phyloP scores from a whole-genome alignment of 2,113 vertebrate species.

The Urocynchramus pylzowi region DNA sequence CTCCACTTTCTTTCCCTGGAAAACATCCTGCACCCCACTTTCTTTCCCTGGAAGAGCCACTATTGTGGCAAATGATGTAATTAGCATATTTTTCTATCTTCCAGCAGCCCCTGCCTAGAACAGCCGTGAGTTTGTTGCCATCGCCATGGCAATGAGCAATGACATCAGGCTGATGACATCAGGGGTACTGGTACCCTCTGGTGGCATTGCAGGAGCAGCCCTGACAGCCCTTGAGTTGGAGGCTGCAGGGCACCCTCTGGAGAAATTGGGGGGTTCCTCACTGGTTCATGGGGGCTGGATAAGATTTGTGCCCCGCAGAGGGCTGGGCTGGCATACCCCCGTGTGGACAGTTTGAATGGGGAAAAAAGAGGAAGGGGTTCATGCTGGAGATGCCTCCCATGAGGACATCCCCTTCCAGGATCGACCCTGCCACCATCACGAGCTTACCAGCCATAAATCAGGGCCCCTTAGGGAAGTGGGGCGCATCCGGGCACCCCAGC shows the following conservation, averaged over 20 bases:
- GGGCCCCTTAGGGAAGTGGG: slow-evolving; percentile 7
- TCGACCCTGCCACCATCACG: background rate
- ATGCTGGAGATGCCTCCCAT: background rate
- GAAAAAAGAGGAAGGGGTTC: background rate
- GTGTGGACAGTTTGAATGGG: background rate
- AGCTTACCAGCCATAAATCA: slow-evolving; percentile 65
- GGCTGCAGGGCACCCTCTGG: background rate
- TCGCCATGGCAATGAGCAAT: background rate
- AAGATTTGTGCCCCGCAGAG: background rate
- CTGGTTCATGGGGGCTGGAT: background rate
- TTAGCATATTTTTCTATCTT: background rate
- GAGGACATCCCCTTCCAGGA: background rate
- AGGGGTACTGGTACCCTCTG: background rate
- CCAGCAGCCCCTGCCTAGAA: background rate
- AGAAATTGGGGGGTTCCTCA: background rate
- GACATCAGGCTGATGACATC: background rate
- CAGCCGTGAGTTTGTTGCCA: background rate
- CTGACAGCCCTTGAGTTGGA: background rate
- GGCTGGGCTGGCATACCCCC: background rate
- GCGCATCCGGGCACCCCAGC: slow-evolving; percentile 55
- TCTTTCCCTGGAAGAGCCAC: background rate
- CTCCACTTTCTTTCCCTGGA: background rate
- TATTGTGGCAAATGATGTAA: background rate
- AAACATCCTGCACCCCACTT: background rate
- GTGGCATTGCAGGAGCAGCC: background rate